phyloP scores from a whole-genome alignment of 2,888 invertebrate species.

The Eupsilia transversa region DNA sequence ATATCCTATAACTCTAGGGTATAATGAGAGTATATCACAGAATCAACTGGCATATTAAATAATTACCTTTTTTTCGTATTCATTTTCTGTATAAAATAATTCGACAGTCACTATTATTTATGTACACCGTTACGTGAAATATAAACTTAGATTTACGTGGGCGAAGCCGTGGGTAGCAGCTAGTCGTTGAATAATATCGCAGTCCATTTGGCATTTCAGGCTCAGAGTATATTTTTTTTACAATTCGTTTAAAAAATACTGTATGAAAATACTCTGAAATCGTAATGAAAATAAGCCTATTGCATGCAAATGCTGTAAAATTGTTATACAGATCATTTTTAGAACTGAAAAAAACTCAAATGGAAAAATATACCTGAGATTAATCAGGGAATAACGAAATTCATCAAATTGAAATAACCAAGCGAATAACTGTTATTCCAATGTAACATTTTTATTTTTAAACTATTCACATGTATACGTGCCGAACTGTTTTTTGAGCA shows the following conservation, averaged over 20 bases:
- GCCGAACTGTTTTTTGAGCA: neutral
- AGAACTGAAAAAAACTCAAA: slow-evolving; percentile 1
- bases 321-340: neutral
- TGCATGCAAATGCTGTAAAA: neutral
- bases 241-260: neutral
- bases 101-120: no score
- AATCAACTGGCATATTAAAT: no score
- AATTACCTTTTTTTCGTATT: no score
- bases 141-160: no score
- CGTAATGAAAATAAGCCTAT: neutral
- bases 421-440: slow-evolving; percentile 24
- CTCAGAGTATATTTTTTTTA: neutral
- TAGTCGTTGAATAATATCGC: no score
- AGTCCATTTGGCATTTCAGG: no score
- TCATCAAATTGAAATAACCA: slow-evolving; percentile 16
- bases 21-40: no score
- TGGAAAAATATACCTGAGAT: slow-evolving; percentile 6
- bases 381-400: slow-evolving; percentile 29
- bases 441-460: slow-evolving; percentile 12
- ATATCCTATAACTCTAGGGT: no score
- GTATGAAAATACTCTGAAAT: neutral
- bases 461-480: slow-evolving; percentile 14
- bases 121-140: no score
- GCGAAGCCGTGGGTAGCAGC: no score
- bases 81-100: no score